Conservation (phyloP, 2,113 vertebrate species). For the Mobula hypostoma region DNA sequence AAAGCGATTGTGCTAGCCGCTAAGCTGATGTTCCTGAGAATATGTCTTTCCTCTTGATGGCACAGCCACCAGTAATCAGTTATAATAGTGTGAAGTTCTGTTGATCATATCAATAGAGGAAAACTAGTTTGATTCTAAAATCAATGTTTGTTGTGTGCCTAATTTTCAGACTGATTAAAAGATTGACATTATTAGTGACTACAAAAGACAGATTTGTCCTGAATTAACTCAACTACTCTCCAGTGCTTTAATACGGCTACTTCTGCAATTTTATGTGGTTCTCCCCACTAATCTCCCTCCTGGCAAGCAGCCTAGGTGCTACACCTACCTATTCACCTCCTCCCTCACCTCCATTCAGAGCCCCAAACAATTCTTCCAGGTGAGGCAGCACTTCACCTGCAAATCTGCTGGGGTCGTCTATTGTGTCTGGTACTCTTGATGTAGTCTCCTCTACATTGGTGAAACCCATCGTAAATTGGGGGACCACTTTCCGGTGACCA, state of each 20-base stretch:
- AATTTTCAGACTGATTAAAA: neutral
- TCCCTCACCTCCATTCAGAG: too few relatives aligned
- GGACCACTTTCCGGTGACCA: too few relatives aligned
- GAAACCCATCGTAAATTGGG: too few relatives aligned
- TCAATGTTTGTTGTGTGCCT: neutral
- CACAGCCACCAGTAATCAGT: neutral
- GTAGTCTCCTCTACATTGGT: too few relatives aligned
- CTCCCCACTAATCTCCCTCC: too few relatives aligned
- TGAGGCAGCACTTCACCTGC: too few relatives aligned
- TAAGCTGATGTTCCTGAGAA: neutral
- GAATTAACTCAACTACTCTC: neutral
- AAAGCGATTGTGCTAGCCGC: too few relatives aligned
- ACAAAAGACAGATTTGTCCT: neutral
- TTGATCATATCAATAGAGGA: neutral
- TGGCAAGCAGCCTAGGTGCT: too few relatives aligned
- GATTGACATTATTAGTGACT: neutral
- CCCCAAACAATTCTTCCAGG: too few relatives aligned
- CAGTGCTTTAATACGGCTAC: neutral
- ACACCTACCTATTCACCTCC: too few relatives aligned
- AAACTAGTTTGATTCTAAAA: neutral
- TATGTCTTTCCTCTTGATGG: neutral
- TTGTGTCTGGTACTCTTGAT: too few relatives aligned
- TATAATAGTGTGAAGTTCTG: neutral
- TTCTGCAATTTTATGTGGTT: neutral
- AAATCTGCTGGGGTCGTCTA: too few relatives aligned